Base-by-base conservation (phyloP, 2,113 vertebrate genomes). In the Cromileptes altivelis region DNA sequence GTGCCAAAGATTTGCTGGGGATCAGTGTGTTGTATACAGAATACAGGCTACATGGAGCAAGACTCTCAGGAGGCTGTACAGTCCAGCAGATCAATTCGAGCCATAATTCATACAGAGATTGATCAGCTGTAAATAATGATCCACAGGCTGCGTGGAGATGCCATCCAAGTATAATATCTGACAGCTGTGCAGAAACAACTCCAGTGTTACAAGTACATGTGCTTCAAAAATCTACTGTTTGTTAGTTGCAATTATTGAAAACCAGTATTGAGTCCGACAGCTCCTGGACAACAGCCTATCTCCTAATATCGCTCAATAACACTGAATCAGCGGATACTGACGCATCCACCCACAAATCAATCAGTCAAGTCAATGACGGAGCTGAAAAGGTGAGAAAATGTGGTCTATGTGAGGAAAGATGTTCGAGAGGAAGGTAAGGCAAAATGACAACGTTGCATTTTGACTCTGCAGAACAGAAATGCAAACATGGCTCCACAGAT, bases 231-330 rank as follows among this genome's bases (percentile, higher is more conserved):
- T 33, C 6, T 17, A 40, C n/a, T 42, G 37, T 61, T 75, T 56
- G 15, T 18, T 52, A 1, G 33, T 47, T 30, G 67, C 27, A 6
- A 37, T 79, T n/a, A 77, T 19, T 56, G 65, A 78, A 81, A 80
- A 74, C 21, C 68, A 74, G 57, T 67, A 75, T n/a, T 10, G 50
- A 55, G 53, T 42, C 62, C 1, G 52, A 71, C 25, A 25, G 70
- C 37, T 72, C 2, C 40, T 81, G 68, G 58, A 72, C 12, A 68
- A n/a, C 69, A 75, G 56, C 64, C 47, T 13, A 57, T 79, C 81
- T 71, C 47, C 40, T 63, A 86, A 91, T 52, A 75, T 58, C 61
- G 37, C n/a, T 65, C 57, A 4, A 63, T 56, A 60, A 23, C 64
- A 19, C 70, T 53, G n/a, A 81, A 81, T 81, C 76, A 69, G 75